Conservation (phyloP, 2,113 vertebrate genomes). For the Rhinogobius similis region DNA sequence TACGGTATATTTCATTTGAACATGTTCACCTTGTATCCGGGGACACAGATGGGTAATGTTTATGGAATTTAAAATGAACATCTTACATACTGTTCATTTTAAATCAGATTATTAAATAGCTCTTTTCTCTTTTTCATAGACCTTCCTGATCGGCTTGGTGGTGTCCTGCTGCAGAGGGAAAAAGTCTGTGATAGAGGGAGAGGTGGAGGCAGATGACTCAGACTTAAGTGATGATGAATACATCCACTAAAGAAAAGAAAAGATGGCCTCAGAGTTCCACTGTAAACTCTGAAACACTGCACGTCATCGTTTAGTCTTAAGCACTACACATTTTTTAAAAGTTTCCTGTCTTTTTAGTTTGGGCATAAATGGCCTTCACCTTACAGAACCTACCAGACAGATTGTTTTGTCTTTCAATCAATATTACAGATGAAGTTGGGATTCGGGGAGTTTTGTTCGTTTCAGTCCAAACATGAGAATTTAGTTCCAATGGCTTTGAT, state of each 20-base stretch:
- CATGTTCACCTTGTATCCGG: too few relatives aligned
- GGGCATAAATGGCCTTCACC: conserved; percentile 11
- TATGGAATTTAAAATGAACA: too few relatives aligned
- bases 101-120: too few relatives aligned
- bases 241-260: conserved; percentile 56
- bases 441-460: conserved; percentile 43
- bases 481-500: conserved; percentile 34
- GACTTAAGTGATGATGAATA: conserved; percentile 93
- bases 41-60: too few relatives aligned
- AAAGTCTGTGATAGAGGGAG: conserved; percentile 95
- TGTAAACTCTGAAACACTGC: neutral
- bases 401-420: conserved; percentile 42
- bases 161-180: conserved; percentile 97
- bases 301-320: conserved; percentile 29
- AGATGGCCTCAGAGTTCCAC: neutral
- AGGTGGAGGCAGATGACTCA: conserved; percentile 92
- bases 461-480: conserved; percentile 36
- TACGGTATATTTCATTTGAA: too few relatives aligned
- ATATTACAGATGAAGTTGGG: conserved; percentile 54
- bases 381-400: conserved; percentile 37
- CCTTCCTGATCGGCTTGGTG: conserved; percentile 90
- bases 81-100: too few relatives aligned
- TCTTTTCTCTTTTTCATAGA: conserved; percentile 68
- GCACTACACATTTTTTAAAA: conserved; percentile 11
- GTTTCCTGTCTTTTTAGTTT: conserved; percentile 30